These are phyloP conservation scores for Brotula barbata DNA, from an alignment of 2,797 vertebrate genomes.

Conservation along the genomic window DNA sequence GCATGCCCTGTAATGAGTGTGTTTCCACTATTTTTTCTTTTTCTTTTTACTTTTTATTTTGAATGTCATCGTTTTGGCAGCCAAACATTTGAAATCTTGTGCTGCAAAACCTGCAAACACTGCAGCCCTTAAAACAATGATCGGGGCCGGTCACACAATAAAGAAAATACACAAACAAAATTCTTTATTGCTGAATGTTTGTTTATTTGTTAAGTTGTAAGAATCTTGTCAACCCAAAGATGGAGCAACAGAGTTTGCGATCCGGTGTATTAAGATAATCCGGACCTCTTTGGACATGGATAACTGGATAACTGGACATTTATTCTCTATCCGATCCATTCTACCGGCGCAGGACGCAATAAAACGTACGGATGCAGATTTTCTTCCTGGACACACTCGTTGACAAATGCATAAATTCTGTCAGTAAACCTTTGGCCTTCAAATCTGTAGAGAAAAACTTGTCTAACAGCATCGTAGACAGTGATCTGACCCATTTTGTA, in stretches of 20 bases:
- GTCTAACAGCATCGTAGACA: constrained; percentile 51
- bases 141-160: no score
- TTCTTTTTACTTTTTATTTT: no score
- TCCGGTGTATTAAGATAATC: no score
- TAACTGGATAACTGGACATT: not conserved
- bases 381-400: constrained; percentile 45
- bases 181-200: not conserved
- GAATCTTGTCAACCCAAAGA: no score
- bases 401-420: constrained; percentile 61
- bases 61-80: no score
- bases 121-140: no score
- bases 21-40: no score
- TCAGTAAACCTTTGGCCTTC: constrained; percentile 25
- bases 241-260: no score
- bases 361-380: constrained; percentile 22
- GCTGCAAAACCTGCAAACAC: no score
- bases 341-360: constrained; percentile 27
- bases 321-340: constrained; percentile 49
- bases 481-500: constrained; percentile 51
- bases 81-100: no score
- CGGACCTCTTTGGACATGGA: no score
- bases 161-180: constrained; percentile 22
- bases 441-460: constrained; percentile 54
- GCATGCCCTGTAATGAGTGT: no score
- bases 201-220: constrained; percentile 13